Percentiles rank a stretch among this genome's conserved stretches.
These are phyloP conservation scores for Glareola pratincola DNA, from an alignment of 2,113 vertebrate genomes.

Conservation along the genomic window DNA sequence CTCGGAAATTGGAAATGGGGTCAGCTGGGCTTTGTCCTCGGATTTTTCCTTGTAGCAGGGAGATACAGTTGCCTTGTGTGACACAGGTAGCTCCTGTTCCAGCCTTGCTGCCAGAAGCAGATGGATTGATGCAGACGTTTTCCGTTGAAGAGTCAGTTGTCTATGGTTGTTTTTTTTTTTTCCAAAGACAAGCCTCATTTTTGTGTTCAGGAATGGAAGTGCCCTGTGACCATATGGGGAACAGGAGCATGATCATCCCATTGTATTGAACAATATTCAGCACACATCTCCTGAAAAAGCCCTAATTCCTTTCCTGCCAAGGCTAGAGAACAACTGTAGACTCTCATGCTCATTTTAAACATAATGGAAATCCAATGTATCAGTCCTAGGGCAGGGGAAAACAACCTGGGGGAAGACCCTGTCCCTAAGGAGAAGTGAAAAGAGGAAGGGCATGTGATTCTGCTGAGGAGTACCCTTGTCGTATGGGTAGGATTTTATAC, in stretches of 20 bases:
- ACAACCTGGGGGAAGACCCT: fast-evolving
- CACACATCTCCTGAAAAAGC: neutral
- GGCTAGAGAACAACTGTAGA: neutral
- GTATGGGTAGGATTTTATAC: neutral
- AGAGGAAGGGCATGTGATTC: neutral
- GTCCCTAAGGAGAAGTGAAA: neutral
- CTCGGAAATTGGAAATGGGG: neutral
- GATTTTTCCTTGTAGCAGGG: neutral
- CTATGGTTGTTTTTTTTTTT: neutral
- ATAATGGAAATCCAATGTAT: neutral
- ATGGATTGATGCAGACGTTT: neutral
- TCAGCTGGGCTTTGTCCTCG: neutral
- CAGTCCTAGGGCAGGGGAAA: neutral
- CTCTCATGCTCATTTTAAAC: neutral
- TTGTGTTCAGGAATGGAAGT: neutral
- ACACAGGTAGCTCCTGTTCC: neutral
- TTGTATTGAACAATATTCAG: neutral
- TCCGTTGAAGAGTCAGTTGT: neutral
- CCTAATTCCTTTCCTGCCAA: neutral
- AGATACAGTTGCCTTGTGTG: neutral
- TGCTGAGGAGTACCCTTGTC: neutral
- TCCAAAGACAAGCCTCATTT: neutral
- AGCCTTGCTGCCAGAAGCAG: neutral
- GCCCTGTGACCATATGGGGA: neutral
- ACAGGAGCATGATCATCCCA: neutral